Base-by-base conservation (phyloP, 2,888 invertebrate genomes). In the Noctuana brunneofusca region DNA sequence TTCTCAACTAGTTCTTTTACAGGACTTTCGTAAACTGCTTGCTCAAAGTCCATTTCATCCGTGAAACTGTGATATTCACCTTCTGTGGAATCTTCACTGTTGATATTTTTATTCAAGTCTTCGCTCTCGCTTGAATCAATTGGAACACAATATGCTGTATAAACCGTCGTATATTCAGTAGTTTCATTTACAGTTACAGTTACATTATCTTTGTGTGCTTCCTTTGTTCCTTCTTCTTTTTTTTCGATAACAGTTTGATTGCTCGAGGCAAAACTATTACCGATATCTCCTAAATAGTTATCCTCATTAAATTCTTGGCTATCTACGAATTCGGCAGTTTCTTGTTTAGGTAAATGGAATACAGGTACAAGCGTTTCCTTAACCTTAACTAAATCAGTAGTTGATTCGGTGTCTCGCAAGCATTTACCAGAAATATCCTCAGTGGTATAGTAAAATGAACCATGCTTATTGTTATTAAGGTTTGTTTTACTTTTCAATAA, bases 61-160 rank as follows among this genome's bases (percentile, higher is more conserved):
- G 80, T 81, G 53, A 92, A 92, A 66, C 91, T 92, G n/a, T 86
- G 86, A 67, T 92, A 92, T 69, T 89, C 90, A 0, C 92, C 92
- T 73, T 87, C 87, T n/a, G 68, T 70, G 0, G 83, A 76, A 14
- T 84, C 83, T 16, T 78, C 14, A n/a, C 35, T 50, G n/a, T 35
- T 32, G 35, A 9, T 32, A 27, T 32, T 16, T 14, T 35, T n/a
- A 35, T 75, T 72, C 30, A 69, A 73, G 24, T 74, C 70, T 58
- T 79, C 75, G 1, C 67, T 58, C 49, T 79, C 78, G 9, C 65
- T 68, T 0, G 63, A 22, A 43, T 74, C 74, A 20, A 72, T 59
- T 27, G 72, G 73, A 20, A 73, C 59, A 32, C 63, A 65, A 0
- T 68, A 73, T 4, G 80, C 81, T 68, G 74, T 75, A 43, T 70